Percentiles rank a stretch among this genome's conserved stretches.
phyloP scores from a whole-genome alignment of 2,113 vertebrate genomes.

The Laticauda colubrina region DNA sequence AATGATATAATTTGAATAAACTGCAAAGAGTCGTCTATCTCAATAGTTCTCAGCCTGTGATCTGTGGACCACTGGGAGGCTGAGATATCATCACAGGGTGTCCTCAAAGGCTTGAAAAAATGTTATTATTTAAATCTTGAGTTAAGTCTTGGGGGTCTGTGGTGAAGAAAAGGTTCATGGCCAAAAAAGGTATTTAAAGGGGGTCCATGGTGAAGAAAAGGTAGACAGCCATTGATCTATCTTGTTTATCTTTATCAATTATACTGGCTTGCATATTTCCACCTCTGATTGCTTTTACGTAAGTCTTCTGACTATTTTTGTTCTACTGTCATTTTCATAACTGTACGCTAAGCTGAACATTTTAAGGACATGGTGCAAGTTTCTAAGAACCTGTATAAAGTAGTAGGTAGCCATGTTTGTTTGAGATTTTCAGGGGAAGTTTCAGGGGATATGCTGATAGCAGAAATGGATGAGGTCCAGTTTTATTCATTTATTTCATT shows the following conservation, averaged over 20 bases:
- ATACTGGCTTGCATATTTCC: background rate
- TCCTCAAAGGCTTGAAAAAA: no score
- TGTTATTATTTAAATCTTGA: no score
- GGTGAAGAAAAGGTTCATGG: background rate
- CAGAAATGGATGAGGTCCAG: background rate
- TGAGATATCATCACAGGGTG: no score
- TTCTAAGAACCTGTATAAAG: background rate
- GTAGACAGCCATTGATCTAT: background rate
- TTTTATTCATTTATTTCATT: background rate
- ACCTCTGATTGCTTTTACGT: background rate
- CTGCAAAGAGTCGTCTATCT: background rate
- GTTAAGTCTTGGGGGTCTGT: no score
- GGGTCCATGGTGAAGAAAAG: background rate
- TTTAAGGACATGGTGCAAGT: background rate
- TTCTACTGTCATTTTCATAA: background rate
- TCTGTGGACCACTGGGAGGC: no score
- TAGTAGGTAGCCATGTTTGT: background rate
- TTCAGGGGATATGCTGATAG: background rate
- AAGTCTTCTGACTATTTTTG: background rate
- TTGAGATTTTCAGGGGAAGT: background rate
- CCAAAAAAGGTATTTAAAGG: background rate
- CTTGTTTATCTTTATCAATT: background rate
- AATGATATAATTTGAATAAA: background rate
- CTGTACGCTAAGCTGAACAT: background rate
- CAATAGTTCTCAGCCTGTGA: no score